A percentile compares a stretch with the other conserved stretches of the same genome.
Evolutionary conservation across 2,797 vertebrate species (phyloP).

Genomic region (Enteromius paludinosus): DNA sequence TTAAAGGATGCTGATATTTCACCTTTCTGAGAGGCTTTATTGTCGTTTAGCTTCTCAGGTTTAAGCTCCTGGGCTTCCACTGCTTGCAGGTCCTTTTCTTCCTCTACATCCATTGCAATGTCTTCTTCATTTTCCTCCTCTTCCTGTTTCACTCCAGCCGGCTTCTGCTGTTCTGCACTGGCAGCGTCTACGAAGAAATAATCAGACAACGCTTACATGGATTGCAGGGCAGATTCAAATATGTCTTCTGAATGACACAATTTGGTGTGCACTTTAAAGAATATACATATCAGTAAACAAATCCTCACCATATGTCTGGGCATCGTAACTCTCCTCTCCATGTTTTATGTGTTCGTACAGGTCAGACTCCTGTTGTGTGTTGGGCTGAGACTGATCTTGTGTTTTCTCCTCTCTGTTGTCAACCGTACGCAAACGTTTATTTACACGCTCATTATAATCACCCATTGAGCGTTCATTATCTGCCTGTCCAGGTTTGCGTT

Average conservation of each 20-base stretch:
- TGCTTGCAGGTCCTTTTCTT: constrained; percentile 79
- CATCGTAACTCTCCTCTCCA: constrained; percentile 81
- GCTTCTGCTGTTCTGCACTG: constrained; percentile 88
- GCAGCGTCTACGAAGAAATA: constrained; percentile 83
- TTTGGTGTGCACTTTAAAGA: not conserved
- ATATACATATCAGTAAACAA: not conserved
- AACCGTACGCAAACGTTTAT: constrained; percentile 88
- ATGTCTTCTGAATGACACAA: not conserved
- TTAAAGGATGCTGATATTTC: not conserved
- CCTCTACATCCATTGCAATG: constrained; percentile 81
- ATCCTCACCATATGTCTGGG: constrained; percentile 90
- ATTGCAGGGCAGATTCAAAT: not conserved
- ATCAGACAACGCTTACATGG: not conserved
- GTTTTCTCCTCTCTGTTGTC: constrained; percentile 73
- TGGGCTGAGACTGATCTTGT: constrained; percentile 62
- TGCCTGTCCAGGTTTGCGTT: constrained; percentile 91
- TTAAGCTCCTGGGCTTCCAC: constrained; percentile 84
- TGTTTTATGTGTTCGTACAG: constrained; percentile 89
- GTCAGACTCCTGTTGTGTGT: constrained; percentile 82
- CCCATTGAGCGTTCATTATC: constrained; percentile 89
- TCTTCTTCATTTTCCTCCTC: constrained; percentile 77
- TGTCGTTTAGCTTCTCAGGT: constrained; percentile 80
- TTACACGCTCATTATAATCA: constrained; percentile 85
- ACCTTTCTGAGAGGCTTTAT: constrained; percentile 75
- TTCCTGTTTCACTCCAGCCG: constrained; percentile 68